Conservation (phyloP, 2,797 vertebrate genomes). For the Pipistrellus pipistrellus region DNA sequence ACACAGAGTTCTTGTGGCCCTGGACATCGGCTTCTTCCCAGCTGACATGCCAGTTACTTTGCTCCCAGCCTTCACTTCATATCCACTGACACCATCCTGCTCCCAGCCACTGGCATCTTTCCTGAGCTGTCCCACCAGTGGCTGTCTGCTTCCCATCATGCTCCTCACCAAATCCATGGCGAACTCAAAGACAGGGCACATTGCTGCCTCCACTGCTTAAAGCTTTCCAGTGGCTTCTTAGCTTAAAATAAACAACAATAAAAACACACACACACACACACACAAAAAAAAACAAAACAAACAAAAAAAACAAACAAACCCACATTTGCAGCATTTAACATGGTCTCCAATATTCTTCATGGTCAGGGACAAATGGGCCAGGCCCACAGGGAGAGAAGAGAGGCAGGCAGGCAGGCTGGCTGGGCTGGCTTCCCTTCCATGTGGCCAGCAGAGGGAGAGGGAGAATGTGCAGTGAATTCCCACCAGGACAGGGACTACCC, state of each 20-base stretch:
- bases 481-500: not conserved
- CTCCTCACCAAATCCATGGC: not conserved
- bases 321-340: not conserved
- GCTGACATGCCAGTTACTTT: not conserved
- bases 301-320: no score
- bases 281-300: no score
- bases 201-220: not conserved
- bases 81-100: not conserved
- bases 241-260: not conserved
- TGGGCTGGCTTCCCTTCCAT: not conserved
- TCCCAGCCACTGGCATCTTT: not conserved
- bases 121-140: not conserved
- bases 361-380: not conserved
- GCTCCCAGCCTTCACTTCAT: not conserved
- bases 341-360: not conserved
- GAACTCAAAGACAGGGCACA: not conserved
- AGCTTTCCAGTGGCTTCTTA: not conserved
- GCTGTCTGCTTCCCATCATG: not conserved
- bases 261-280: not conserved
- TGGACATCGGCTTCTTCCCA: not conserved
- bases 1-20: not conserved
- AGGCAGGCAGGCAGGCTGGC: not conserved
- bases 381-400: not conserved
- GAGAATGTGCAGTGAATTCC: fast-evolving
- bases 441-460: not conserved